These are phyloP conservation scores for Serilophus lunatus DNA, from an alignment of 2,113 vertebrate genomes.

Conservation along the genomic window DNA sequence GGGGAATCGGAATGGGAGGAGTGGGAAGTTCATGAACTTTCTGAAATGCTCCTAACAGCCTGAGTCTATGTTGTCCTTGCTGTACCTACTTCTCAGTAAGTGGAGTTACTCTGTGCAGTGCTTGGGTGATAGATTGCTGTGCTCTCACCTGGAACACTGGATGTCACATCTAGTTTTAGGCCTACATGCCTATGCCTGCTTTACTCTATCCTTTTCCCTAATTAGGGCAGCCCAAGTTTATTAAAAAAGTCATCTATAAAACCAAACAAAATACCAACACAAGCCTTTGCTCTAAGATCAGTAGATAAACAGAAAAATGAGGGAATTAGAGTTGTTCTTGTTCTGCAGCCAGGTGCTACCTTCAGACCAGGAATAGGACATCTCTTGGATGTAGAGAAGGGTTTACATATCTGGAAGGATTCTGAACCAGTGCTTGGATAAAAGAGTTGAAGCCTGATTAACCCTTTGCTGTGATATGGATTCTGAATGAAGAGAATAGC, in stretches of 20 bases:
- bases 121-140: background rate
- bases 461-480: background rate
- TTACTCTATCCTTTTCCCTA: background rate
- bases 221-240: background rate
- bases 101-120: background rate
- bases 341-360: background rate
- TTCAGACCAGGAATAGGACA: background rate
- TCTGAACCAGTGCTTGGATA: background rate
- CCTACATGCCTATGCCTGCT: background rate
- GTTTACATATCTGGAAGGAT: background rate
- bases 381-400: background rate
- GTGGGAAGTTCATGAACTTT: background rate
- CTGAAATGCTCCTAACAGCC: background rate
- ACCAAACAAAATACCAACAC: background rate
- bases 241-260: background rate
- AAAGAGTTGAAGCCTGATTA: background rate
- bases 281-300: background rate
- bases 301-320: background rate
- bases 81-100: background rate
- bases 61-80: background rate
- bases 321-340: background rate
- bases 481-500: background rate
- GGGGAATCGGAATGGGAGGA: background rate
- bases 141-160: background rate
- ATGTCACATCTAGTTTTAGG: background rate